These are phyloP conservation scores for Itoplectis maculator DNA, from an alignment of 2,888 invertebrate genomes.

Conservation along the genomic window DNA sequence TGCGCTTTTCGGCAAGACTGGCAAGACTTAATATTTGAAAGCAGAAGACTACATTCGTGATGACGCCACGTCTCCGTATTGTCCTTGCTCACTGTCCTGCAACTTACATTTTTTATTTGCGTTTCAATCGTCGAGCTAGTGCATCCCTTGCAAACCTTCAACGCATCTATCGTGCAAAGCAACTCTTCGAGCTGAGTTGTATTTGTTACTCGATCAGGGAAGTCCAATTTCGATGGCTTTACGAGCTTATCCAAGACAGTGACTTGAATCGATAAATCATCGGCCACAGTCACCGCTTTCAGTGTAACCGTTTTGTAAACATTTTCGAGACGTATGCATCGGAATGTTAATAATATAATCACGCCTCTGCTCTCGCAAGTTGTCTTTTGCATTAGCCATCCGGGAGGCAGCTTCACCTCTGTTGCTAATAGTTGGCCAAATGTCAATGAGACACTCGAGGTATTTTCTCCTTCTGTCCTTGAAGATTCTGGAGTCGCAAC, in stretches of 20 bases:
- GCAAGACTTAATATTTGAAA: constrained; percentile 8
- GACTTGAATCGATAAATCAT: constrained; percentile 39
- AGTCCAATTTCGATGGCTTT: constrained; percentile 1
- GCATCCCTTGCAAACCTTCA: constrained; percentile 42
- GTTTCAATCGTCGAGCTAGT: neutral
- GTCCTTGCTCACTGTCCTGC: constrained; percentile 29
- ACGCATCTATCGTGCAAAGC: neutral
- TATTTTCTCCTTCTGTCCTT: neutral
- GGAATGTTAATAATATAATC: constrained; percentile 4
- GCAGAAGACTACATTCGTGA: constrained; percentile 33
- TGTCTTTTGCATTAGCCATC: constrained; percentile 35
- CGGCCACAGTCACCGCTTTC: constrained; percentile 37
- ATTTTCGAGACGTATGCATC: neutral
- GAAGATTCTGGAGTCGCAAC: neutral
- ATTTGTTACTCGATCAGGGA: neutral
- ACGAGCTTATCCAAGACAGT: constrained; percentile 15
- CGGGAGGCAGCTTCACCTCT: constrained; percentile 22
- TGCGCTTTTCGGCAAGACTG: constrained; percentile 4
- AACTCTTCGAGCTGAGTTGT: constrained; percentile 15
- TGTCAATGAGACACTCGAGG: neutral
- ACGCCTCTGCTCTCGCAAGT: neutral
- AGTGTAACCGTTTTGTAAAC: constrained; percentile 5
- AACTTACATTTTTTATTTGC: neutral
- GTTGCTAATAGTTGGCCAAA: constrained; percentile 22
- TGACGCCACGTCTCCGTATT: constrained; percentile 45